Conservation (phyloP, 2,797 vertebrate genomes). For the Hipposideros larvatus region DNA sequence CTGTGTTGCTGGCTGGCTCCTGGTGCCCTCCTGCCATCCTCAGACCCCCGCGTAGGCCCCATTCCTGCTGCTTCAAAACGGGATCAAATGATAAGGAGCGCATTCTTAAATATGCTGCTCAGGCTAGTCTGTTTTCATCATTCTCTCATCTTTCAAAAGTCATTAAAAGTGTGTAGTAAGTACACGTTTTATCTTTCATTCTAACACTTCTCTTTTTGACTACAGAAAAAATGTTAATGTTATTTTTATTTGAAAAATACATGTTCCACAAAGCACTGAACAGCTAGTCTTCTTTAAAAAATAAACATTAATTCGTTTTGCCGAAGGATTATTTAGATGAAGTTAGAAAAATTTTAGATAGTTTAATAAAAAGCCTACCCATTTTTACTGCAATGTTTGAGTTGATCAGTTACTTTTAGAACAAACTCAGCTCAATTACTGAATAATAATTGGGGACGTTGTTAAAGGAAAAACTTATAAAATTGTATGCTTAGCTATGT, state of each 20-base stretch:
- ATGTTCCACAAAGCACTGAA: not conserved
- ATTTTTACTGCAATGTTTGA: not conserved
- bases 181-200: not conserved
- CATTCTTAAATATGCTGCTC: not conserved
- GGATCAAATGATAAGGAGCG: not conserved
- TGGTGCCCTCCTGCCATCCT: not conserved
- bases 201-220: not conserved
- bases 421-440: not conserved
- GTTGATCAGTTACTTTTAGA: not conserved
- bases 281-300: constrained; percentile 20
- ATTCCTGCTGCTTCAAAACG: not conserved
- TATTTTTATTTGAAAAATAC: constrained; percentile 47
- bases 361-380: not conserved
- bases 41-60: not conserved
- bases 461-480: not conserved
- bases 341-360: constrained; percentile 43
- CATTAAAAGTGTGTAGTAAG: too few species aligned
- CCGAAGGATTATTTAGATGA: constrained; percentile 15
- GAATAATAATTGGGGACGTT: not conserved
- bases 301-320: constrained; percentile 46
- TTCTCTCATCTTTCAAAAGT: not conserved
- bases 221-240: not conserved
- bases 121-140: not conserved
- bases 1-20: too few species aligned
- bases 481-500: not conserved